Conservation (phyloP, 2,113 vertebrate genomes). For the Nipponia nippon region DNA sequence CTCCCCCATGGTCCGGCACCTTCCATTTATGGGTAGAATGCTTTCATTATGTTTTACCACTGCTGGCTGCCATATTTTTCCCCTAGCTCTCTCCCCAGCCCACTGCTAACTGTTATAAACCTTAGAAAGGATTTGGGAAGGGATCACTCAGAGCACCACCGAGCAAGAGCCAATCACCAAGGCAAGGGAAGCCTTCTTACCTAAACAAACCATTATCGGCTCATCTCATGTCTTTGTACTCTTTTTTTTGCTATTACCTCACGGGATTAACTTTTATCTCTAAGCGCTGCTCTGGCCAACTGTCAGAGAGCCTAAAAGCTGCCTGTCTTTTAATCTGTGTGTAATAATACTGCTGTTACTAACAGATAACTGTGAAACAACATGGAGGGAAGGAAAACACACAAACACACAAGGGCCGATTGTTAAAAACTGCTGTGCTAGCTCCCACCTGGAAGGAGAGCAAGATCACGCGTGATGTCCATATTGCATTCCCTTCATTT, state of each 20-base stretch:
- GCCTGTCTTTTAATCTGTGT: conserved; percentile 62
- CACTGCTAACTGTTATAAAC: neutral
- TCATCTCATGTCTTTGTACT: conserved; percentile 68
- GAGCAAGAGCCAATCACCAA: conserved; percentile 23
- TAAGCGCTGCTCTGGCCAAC: conserved; percentile 68
- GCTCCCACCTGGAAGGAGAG: conserved; percentile 21
- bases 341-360: conserved; percentile 61
- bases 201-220: conserved; percentile 60
- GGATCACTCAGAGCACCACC: conserved; percentile 15
- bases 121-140: conserved; percentile 46
- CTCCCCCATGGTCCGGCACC: conserved; percentile 36
- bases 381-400: conserved; percentile 38
- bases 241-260: conserved; percentile 68
- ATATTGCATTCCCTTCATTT: neutral
- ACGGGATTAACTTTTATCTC: conserved; percentile 65
- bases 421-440: conserved; percentile 6
- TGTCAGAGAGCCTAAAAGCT: conserved; percentile 62
- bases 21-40: conserved; percentile 53
- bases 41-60: conserved; percentile 50
- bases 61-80: conserved; percentile 22
- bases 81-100: neutral
- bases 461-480: neutral
- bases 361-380: conserved; percentile 65
- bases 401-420: neutral
- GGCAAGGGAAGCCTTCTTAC: conserved; percentile 43